phyloP scores from a whole-genome alignment of 2,113 vertebrate genomes.

The Dromas ardeola region DNA sequence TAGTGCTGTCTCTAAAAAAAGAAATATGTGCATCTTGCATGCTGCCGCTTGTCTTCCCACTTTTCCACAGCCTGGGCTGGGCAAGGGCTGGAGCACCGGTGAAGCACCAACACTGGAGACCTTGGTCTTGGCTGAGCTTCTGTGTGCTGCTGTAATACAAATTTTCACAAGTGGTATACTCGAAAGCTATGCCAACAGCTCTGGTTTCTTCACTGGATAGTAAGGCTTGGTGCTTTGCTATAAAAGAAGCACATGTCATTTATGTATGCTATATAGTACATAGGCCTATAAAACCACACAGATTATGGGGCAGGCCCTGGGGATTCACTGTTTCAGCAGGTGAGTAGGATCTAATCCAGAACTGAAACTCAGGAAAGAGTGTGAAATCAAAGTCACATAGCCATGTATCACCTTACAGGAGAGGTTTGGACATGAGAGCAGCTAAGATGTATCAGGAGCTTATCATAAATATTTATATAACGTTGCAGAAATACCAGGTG shows the following conservation, averaged over 20 bases:
- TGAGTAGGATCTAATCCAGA: not conserved
- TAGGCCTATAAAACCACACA: not conserved
- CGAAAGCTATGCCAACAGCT: not conserved
- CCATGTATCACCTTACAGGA: not conserved
- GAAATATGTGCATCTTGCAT: not conserved
- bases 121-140: rapidly evolving
- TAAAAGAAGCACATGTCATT: not conserved
- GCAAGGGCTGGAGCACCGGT: not conserved
- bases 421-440: not conserved
- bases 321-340: not conserved
- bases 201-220: not conserved
- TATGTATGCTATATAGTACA: not conserved
- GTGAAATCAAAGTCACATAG: not conserved
- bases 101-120: not conserved
- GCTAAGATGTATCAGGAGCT: not conserved
- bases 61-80: rapidly evolving
- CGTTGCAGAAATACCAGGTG: not conserved
- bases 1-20: not conserved
- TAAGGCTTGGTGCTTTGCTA: not conserved
- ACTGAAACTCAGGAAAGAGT: not conserved
- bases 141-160: not conserved
- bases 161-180: not conserved
- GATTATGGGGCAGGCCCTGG: not conserved
- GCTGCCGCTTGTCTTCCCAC: not conserved
- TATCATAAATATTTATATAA: not conserved